These are phyloP conservation scores for Lethrus apterus DNA, from an alignment of 1,140 invertebrate genomes.

Conservation along the genomic window DNA sequence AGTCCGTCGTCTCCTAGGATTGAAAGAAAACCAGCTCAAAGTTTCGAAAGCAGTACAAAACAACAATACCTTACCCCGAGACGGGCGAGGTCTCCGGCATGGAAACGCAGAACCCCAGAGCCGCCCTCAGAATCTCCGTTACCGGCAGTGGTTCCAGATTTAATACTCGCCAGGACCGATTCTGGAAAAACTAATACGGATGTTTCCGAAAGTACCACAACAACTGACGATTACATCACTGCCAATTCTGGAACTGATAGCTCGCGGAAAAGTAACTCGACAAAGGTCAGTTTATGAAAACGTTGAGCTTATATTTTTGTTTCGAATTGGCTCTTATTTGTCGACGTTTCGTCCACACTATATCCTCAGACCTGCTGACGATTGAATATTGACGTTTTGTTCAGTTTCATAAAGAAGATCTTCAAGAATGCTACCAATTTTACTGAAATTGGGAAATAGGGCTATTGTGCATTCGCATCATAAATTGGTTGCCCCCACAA, in stretches of 20 bases:
- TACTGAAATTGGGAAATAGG: no score
- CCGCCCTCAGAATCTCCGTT: slow-evolving; percentile 28
- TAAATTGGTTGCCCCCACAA: no score
- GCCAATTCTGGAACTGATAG: slow-evolving; percentile 65
- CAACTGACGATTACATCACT: slow-evolving; percentile 82
- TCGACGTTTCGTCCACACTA: no score
- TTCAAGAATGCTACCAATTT: no score
- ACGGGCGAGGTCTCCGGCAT: slow-evolving; percentile 26
- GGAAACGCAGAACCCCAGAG: slow-evolving; percentile 26
- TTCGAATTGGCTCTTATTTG: no score
- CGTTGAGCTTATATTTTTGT: no score
- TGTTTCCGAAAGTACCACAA: slow-evolving; percentile 74
- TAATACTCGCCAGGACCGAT: slow-evolving; percentile 54
- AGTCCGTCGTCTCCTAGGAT: slow-evolving; percentile 15
- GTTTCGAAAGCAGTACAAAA: slow-evolving; percentile 2
- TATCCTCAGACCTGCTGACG: no score
- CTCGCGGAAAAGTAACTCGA: slow-evolving; percentile 42
- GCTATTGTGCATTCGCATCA: no score
- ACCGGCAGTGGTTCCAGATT: slow-evolving; percentile 37
- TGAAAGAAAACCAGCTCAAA: slow-evolving; percentile 13
- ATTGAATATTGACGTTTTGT: no score
- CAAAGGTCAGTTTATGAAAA: no score
- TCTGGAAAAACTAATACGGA: slow-evolving; percentile 68
- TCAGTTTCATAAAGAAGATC: no score
- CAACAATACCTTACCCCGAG: slow-evolving; percentile 21